Evolutionary conservation across 2,113 vertebrate genomes (phyloP), one percentile per base, ranked within the genome.

Genomic region (Ciconia stormi): DNA sequence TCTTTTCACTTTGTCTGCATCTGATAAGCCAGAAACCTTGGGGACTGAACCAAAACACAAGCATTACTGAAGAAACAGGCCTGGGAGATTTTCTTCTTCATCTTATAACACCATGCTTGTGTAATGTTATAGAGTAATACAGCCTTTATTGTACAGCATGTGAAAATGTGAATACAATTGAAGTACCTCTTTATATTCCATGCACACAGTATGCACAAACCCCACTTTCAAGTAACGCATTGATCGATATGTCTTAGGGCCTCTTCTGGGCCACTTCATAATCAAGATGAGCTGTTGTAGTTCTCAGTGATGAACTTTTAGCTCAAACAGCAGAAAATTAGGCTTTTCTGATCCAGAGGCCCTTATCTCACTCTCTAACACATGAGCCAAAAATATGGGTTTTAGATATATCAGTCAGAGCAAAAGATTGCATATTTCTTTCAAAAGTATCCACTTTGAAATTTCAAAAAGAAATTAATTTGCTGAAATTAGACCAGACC

Each of bases 1-100:
- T 96, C 94, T 96, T 95, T 97, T 96, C 82, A 89, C 78, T 93
- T 93, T 90, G 95, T 97, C 97, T 97, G 74, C 84, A 96, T 97
- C 96, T 97, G 97, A 97, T 97, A 97, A 97, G 93, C 22, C 74
- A 87, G 25, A 90, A 85, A 61, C 96, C 94, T 91, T 87, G 71
- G 97, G 94, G 95, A 97, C 81, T 81, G 55, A 97, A 95, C 13
- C 23, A 91, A 97, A 97, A 96, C 62, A 95, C 13, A 70, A 85
- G 42, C 16, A 44, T 30, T 66, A 66, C 50, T 91, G 81, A 72
- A 94, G 81, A 91, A 95, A 92, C 10, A 88, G 66, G 29, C 46
- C 70, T 87, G 55, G 25, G 62, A 97, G 80, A 61, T 87, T 93
- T 96, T 94, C 49, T 91, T 12, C 73, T 95, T 95, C 92, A 42